Percentiles rank a stretch among this genome's conserved stretches.
Conservation (phyloP, 2,797 vertebrate species). For the Babyrousa celebensis region DNA sequence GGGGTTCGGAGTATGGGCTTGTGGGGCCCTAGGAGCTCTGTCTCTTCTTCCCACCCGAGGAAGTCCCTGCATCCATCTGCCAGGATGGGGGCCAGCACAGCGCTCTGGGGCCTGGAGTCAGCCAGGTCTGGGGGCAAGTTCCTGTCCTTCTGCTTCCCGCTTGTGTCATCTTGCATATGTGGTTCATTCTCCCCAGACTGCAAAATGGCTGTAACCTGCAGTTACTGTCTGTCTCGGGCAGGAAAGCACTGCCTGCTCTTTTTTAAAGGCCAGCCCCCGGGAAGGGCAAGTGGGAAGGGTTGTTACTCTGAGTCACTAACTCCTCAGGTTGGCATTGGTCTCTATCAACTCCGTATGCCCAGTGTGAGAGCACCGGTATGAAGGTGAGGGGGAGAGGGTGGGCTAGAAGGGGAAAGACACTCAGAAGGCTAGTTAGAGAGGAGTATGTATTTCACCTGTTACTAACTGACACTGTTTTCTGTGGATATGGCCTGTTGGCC, state of each 20-base stretch:
- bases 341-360: neutral
- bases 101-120: neutral
- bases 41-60: neutral
- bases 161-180: neutral
- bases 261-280: neutral
- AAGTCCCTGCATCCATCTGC: neutral
- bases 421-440: neutral
- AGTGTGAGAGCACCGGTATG: neutral
- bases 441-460: constrained; percentile 10
- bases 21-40: neutral
- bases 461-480: neutral
- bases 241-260: neutral
- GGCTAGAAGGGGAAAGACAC: neutral
- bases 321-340: neutral
- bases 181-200: neutral
- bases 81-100: neutral
- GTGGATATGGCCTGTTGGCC: neutral
- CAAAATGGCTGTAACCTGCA: neutral
- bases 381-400: neutral
- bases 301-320: neutral
- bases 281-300: neutral
- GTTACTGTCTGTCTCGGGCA: neutral
- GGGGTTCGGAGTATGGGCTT: neutral
- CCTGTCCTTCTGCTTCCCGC: neutral
- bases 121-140: neutral